phyloP scores from a whole-genome alignment of 2,797 vertebrate species.

The Huso huso region DNA sequence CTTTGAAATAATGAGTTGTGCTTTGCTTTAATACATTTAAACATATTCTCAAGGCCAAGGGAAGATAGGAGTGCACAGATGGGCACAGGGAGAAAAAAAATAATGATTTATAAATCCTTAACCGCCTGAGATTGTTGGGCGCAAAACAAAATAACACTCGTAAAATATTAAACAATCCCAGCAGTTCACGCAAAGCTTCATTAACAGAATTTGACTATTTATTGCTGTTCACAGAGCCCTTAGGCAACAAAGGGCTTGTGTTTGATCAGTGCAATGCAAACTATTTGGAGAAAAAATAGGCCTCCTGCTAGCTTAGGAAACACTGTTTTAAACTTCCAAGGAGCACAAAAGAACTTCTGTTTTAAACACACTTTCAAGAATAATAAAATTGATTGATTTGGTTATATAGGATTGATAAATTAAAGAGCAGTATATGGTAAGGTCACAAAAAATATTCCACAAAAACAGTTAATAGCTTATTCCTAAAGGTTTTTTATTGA shows the following conservation, averaged over 20 bases:
- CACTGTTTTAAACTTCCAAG: neutral
- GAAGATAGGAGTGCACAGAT: slow-evolving; percentile 92
- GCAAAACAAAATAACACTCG: slow-evolving; percentile 85
- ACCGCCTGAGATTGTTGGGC: slow-evolving; percentile 83
- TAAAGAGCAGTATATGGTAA: too few relatives aligned
- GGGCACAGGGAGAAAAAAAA: slow-evolving; percentile 74
- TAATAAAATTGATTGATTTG: neutral
- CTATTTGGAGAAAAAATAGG: slow-evolving; percentile 21
- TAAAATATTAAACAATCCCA: slow-evolving; percentile 82
- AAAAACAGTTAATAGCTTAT: too few relatives aligned
- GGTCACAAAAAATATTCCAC: too few relatives aligned
- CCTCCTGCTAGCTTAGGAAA: neutral
- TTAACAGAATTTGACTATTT: slow-evolving; percentile 77
- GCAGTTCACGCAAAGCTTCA: slow-evolving; percentile 73
- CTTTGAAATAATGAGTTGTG: slow-evolving; percentile 99
- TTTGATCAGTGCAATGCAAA: slow-evolving; percentile 50
- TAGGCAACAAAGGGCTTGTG: slow-evolving; percentile 45
- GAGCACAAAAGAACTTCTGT: neutral
- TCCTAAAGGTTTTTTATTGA: too few relatives aligned
- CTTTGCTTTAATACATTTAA: slow-evolving; percentile 99
- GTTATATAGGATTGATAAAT: too few relatives aligned
- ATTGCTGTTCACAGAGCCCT: slow-evolving; percentile 59
- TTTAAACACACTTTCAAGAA: neutral
- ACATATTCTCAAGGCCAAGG: slow-evolving; percentile 98
- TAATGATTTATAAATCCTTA: slow-evolving; percentile 98